These are phyloP conservation scores for Planococcus citri DNA, from an alignment of 1,140 invertebrate genomes.

Conservation along the genomic window DNA sequence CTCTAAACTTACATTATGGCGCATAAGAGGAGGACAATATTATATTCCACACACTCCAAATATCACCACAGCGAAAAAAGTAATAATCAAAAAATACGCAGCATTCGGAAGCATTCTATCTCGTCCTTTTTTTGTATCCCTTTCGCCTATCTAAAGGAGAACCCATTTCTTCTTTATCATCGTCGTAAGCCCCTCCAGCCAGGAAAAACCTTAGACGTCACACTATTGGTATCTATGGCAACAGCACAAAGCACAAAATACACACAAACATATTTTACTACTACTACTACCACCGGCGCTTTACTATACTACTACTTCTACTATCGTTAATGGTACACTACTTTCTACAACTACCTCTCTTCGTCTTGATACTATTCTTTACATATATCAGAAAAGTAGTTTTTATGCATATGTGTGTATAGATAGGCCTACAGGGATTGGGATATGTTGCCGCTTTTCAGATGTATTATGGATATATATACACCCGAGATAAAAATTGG, in stretches of 20 bases:
- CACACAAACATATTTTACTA: conserved; percentile 12
- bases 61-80: conserved; percentile 8
- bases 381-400: conserved; percentile 20
- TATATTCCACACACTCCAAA: conserved; percentile 9
- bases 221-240: conserved; percentile 16
- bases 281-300: no score
- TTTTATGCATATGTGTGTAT: conserved; percentile 18
- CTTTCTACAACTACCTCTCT: conserved; percentile 15
- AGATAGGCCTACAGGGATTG: conserved; percentile 19
- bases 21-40: conserved; percentile 11
- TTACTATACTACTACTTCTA: conserved; percentile 5
- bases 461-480: conserved; percentile 19
- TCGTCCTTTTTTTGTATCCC: conserved; percentile 16
- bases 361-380: conserved; percentile 15
- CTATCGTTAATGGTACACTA: conserved; percentile 17
- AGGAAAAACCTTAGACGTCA: conserved; percentile 15
- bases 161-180: conserved; percentile 20
- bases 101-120: conserved; percentile 16
- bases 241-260: conserved; percentile 20
- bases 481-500: conserved; percentile 16
- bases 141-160: conserved; percentile 12
- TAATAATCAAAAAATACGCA: conserved; percentile 20
- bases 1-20: conserved; percentile 14
- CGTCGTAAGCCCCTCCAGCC: conserved; percentile 8
- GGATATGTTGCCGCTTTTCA: conserved; percentile 16